phyloP scores from a whole-genome alignment of 1,140 invertebrate species.

The Myzus persicae region DNA sequence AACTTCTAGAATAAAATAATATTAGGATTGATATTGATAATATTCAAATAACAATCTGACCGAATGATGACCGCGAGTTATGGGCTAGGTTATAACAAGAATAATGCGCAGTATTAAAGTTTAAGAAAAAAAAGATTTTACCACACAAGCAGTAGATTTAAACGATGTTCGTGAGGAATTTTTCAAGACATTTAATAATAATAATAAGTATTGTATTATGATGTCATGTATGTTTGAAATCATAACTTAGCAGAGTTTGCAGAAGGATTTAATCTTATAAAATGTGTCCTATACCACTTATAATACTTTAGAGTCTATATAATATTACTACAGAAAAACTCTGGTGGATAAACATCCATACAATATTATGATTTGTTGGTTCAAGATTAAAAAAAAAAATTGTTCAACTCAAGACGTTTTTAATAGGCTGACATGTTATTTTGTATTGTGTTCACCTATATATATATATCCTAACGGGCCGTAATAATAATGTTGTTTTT shows the following conservation, averaged over 20 bases:
- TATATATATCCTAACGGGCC: too few species aligned
- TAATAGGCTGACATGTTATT: background rate
- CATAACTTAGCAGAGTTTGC: background rate
- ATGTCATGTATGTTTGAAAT: background rate
- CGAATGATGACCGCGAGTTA: background rate
- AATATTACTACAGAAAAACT: background rate
- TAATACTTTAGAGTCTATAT: background rate
- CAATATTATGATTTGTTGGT: background rate
- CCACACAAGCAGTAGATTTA: background rate
- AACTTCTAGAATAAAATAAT: background rate
- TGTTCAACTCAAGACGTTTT: background rate
- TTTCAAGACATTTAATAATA: background rate
- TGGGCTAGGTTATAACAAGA: background rate
- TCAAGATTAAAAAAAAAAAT: background rate
- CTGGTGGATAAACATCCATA: background rate
- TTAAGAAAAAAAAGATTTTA: background rate
- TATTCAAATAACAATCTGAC: background rate
- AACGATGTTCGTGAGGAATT: background rate
- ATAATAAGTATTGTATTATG: background rate
- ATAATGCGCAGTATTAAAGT: background rate
- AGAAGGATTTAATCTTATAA: background rate
- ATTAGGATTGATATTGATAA: background rate
- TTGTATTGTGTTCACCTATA: background rate
- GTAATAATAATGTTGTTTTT: slow-evolving; percentile 32
- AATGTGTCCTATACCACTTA: background rate